phyloP scores from a whole-genome alignment of 2,113 vertebrate species.

The Orcinus orca region DNA sequence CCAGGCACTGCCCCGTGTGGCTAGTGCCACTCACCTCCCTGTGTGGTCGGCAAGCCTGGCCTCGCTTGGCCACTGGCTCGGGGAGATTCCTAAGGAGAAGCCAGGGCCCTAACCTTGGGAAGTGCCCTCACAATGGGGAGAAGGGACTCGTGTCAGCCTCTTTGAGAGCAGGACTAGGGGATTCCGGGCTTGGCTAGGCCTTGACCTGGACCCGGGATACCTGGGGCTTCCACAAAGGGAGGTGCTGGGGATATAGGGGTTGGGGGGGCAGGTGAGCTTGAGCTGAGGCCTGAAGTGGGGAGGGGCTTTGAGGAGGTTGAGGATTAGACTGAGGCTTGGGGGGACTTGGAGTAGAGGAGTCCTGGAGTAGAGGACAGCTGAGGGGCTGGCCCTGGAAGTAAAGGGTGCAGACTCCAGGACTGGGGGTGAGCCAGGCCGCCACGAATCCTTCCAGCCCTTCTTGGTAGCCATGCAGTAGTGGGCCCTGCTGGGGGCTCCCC shows the following conservation, averaged over 20 bases:
- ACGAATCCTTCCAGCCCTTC: not conserved
- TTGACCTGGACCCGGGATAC: not conserved
- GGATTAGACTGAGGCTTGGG: too few relatives aligned
- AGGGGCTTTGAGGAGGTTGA: not conserved
- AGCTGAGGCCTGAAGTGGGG: not conserved
- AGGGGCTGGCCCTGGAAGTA: not conserved
- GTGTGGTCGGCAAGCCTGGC: not conserved
- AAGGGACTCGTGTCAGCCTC: not conserved
- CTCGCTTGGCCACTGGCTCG: not conserved
- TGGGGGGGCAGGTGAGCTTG: not conserved
- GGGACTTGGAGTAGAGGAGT: not conserved
- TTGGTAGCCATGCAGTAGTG: not conserved
- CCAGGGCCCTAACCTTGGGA: not conserved
- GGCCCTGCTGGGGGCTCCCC: not conserved
- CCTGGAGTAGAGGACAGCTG: not conserved
- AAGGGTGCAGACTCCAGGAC: not conserved
- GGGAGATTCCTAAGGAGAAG: not conserved
- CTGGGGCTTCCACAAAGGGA: too few relatives aligned
- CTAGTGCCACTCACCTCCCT: not conserved
- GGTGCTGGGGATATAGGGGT: not conserved
- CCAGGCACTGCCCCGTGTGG: not conserved
- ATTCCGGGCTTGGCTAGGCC: not conserved
- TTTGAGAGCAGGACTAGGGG: not conserved
- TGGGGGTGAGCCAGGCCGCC: not conserved
- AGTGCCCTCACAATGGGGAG: not conserved